Evolutionary conservation across 2,888 invertebrate species (phyloP).

Genomic region (Sesamia inferens): DNA sequence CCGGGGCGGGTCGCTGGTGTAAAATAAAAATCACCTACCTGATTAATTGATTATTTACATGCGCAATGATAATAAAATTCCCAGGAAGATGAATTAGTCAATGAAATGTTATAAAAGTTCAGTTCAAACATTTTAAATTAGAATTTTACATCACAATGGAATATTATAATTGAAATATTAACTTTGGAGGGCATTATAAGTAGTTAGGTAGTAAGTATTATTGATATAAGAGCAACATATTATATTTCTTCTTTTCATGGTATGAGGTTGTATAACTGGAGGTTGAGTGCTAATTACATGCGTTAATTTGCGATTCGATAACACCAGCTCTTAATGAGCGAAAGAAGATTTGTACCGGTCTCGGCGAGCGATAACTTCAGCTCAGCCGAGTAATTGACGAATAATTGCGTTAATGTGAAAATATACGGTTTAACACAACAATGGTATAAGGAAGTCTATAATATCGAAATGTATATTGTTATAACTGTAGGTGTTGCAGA

Average conservation of each 20-base stretch:
- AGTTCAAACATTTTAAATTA: too few species aligned
- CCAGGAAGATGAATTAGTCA: too few species aligned
- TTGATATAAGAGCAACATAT: too few species aligned
- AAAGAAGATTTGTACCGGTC: slow-evolving; percentile 82
- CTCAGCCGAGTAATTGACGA: slow-evolving; percentile 86
- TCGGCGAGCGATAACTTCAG: slow-evolving; percentile 79
- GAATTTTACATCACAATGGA: too few species aligned
- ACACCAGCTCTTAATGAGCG: slow-evolving; percentile 80
- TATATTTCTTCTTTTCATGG: slow-evolving; percentile 31
- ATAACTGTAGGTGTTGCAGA: slow-evolving; percentile 63
- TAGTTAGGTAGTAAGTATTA: background rate
- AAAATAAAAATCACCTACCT: too few species aligned
- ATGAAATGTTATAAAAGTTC: too few species aligned
- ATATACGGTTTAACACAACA: slow-evolving; percentile 88
- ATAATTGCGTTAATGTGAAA: slow-evolving; percentile 89
- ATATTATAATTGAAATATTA: too few species aligned
- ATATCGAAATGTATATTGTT: slow-evolving; percentile 69
- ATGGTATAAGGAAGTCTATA: slow-evolving; percentile 83
- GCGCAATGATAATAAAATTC: too few species aligned
- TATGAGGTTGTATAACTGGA: background rate
- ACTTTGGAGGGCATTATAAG: background rate
- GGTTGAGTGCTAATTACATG: slow-evolving; percentile 73
- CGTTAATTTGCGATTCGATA: slow-evolving; percentile 84
- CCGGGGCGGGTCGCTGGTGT: too few species aligned
- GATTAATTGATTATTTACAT: too few species aligned